Percentiles rank a stretch among this genome's conserved stretches.
These are phyloP conservation scores for Ammodytes marinus DNA, from an alignment of 2,113 vertebrate species.

Conservation along the genomic window DNA sequence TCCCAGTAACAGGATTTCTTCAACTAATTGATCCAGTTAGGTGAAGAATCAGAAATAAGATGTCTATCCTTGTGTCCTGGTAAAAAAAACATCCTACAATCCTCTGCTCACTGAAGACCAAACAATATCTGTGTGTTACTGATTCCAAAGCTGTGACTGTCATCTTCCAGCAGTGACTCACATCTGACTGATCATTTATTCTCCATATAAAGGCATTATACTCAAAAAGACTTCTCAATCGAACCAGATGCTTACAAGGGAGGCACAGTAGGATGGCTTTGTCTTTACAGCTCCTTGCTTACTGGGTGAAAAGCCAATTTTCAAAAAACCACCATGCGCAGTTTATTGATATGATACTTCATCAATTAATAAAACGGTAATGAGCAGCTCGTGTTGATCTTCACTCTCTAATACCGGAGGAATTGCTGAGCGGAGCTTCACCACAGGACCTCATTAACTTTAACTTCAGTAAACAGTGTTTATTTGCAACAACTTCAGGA, in stretches of 20 bases:
- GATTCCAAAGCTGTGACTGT: constrained; percentile 50
- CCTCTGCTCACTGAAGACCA: constrained; percentile 9
- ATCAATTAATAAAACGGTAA: background rate
- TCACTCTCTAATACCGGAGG: background rate
- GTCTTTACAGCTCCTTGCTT: background rate
- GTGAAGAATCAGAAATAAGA: background rate
- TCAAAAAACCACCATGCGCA: background rate
- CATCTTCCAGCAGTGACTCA: constrained; percentile 57
- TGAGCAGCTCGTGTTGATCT: constrained; percentile 9
- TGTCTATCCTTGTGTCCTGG: background rate
- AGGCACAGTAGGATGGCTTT: background rate
- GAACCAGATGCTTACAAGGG: background rate
- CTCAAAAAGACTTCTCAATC: constrained; percentile 11
- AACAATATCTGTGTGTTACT: constrained; percentile 49
- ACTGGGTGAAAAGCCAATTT: constrained; percentile 10
- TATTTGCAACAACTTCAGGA: background rate
- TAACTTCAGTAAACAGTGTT: constrained; percentile 17
- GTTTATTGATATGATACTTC: background rate
- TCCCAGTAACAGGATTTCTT: background rate
- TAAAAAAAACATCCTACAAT: background rate
- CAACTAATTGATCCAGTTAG: background rate
- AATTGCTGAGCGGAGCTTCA: constrained; percentile 21
- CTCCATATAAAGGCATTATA: constrained; percentile 34
- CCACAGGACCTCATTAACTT: constrained; percentile 40
- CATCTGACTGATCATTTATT: constrained; percentile 5